Conservation (phyloP, 2,113 vertebrate species). For the Hippocampus guttulatus region DNA sequence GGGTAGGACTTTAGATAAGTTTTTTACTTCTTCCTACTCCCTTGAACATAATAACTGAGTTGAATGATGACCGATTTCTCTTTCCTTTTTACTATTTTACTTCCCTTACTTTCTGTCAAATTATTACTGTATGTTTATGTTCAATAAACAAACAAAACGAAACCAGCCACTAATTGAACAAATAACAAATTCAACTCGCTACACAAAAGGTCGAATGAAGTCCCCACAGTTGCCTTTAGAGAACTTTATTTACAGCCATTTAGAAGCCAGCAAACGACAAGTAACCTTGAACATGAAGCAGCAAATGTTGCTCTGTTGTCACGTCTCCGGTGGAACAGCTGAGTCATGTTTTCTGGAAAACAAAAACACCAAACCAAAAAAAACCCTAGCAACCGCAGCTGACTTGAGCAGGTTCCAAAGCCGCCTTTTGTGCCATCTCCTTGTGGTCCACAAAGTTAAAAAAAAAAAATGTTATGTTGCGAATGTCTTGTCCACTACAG, state of each 20-base stretch:
- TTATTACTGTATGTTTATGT: too few species aligned
- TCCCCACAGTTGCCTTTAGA: slow-evolving; percentile 57
- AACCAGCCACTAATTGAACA: too few species aligned
- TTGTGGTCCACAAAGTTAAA: slow-evolving; percentile 27
- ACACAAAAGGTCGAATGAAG: neutral
- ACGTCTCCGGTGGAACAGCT: neutral
- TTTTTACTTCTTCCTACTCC: too few species aligned
- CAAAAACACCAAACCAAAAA: neutral
- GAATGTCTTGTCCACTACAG: slow-evolving; percentile 74
- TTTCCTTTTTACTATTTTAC: too few species aligned
- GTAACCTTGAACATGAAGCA: slow-evolving; percentile 22
- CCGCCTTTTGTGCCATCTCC: slow-evolving; percentile 33
- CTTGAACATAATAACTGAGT: too few species aligned
- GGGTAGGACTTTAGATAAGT: too few species aligned
- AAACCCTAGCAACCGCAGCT: neutral
- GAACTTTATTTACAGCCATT: slow-evolving; percentile 75
- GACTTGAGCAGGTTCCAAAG: slow-evolving; percentile 16
- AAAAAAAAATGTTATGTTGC: slow-evolving; percentile 47
- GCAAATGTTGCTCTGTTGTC: neutral
- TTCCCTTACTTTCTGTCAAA: too few species aligned
- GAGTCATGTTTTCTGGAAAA: neutral
- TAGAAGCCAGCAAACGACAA: slow-evolving; percentile 47
- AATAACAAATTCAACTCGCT: neutral
- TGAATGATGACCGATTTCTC: too few species aligned
- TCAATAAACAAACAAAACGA: too few species aligned